phyloP scores from a whole-genome alignment of 2,888 invertebrate species.

The Eilema sororculum region DNA sequence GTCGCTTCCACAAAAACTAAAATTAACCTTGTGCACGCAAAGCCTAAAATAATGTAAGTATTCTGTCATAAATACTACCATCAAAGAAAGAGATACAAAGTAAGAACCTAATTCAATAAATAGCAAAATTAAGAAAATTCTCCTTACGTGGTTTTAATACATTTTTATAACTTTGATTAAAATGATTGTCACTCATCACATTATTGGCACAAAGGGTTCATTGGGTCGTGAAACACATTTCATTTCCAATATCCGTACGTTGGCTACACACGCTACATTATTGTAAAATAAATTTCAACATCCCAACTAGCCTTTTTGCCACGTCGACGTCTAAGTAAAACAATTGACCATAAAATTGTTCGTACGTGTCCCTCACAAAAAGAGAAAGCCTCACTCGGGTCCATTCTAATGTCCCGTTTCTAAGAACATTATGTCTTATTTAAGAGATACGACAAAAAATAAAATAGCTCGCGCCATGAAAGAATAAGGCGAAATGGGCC shows the following conservation, averaged over 20 bases:
- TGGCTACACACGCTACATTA: conserved; percentile 41
- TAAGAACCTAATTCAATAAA: conserved; percentile 11
- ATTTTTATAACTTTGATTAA: conserved; percentile 53
- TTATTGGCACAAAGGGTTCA: conserved; percentile 58
- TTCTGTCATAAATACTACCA: too few species aligned
- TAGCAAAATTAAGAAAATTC: conserved; percentile 21
- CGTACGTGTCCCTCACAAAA: conserved; percentile 81
- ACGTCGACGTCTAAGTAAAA: conserved; percentile 77
- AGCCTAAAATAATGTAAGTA: too few species aligned
- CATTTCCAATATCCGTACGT: conserved; percentile 54
- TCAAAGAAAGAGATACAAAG: too few species aligned
- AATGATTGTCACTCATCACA: conserved; percentile 57
- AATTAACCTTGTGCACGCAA: too few species aligned
- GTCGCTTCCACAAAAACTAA: too few species aligned
- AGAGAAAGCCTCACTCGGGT: conserved; percentile 76
- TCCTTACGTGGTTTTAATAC: conserved; percentile 47
- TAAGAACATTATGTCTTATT: conserved; percentile 86
- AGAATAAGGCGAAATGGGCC: conserved; percentile 81
- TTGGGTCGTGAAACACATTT: conserved; percentile 61
- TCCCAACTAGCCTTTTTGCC: conserved; percentile 65
- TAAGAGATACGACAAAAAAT: conserved; percentile 81
- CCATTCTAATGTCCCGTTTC: conserved; percentile 84
- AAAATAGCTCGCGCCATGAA: conserved; percentile 74
- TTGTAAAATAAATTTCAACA: conserved; percentile 51
- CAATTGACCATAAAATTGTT: conserved; percentile 84